Base-by-base conservation (phyloP, 2,113 vertebrate genomes). In the Hepsetus odoe region DNA sequence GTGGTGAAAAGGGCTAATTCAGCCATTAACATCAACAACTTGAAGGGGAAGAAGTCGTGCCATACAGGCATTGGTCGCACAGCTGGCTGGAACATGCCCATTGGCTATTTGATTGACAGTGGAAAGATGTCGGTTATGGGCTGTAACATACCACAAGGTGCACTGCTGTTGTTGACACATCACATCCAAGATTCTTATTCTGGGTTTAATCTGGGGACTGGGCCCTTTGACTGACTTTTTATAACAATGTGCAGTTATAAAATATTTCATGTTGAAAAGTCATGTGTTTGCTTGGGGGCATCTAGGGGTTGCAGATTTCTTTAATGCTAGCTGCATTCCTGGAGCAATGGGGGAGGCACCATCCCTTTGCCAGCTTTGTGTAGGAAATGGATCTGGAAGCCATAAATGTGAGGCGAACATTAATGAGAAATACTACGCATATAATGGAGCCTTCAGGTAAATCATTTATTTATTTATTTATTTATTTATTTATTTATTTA, bases 381-480 rank as follows among this genome's bases (percentile, higher is more conserved):
- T 1, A 24, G 98, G 97, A 5, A 80, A 97, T 12, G 32, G 0
- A 0, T 0, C 0, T 0, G 95, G 92, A 55, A 11, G 85, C 1
- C 76, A 91, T 20, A 90, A 90, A 72, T 99, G 98, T 71, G 85
- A 24, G 0, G 90, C 70, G 81, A 91, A 85, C 68, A 24, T 33
- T 20, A 91, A 94, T 3, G 96, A 98, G 88, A 82, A 8, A 51
- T 99, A 97, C 85, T 97, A 90, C 24, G 87, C 87, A 85, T 96
- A 99, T 74, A 91, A 88, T 2, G 97, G 96, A 6, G 96, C 97
- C 76, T 97, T 99, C 92, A 94, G 98, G 98, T 99, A 90, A 30
- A 58, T 1, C 49, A 30, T 12, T 58, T 77, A 35, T 67, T 30
- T 10, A 55, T 1, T 5, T 22, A 1, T 55, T 55, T 3, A 55